Conservation (phyloP, 2,888 invertebrate species). For the Alcis repandata region DNA sequence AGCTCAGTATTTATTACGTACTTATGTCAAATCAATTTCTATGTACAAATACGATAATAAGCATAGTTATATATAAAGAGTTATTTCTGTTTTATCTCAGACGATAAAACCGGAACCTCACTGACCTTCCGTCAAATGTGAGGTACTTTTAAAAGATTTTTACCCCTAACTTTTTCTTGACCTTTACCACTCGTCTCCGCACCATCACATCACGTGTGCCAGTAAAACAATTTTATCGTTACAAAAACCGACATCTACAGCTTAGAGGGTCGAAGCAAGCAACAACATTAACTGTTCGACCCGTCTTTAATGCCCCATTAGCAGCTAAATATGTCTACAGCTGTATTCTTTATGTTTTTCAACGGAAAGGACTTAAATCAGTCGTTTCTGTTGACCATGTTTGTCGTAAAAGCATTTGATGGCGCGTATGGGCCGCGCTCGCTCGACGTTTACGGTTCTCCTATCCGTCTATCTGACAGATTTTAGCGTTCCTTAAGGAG, state of each 20-base stretch:
- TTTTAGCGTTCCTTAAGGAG: conserved; percentile 40
- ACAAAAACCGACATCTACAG: conserved; percentile 29
- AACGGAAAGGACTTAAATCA: conserved; percentile 75
- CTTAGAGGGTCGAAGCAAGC: conserved; percentile 1
- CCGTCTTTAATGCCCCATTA: conserved; percentile 58
- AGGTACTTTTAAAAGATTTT: not conserved
- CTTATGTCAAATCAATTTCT: too few species aligned
- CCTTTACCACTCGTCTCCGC: conserved; percentile 15
- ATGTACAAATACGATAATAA: too few species aligned
- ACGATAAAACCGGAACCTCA: too few species aligned
- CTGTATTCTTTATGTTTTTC: conserved; percentile 76
- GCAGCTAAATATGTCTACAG: conserved; percentile 77
- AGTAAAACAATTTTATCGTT: conserved; percentile 24
- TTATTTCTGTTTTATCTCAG: too few species aligned
- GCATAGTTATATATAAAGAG: too few species aligned
- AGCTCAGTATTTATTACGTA: too few species aligned
- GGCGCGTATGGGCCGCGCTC: conserved; percentile 70
- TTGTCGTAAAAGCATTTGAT: conserved; percentile 77
- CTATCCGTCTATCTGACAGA: conserved; percentile 57
- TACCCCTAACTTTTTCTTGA: conserved; percentile 2
- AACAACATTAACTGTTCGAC: conserved; percentile 39
- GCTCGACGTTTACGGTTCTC: conserved; percentile 68
- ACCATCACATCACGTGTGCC: conserved; percentile 14
- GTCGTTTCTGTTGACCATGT: conserved; percentile 73
- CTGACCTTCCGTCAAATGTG: not conserved